Percentiles rank a stretch among this genome's conserved stretches.
These are phyloP conservation scores for Electrona antarctica DNA, from an alignment of 2,113 vertebrate species.

Conservation along the genomic window DNA sequence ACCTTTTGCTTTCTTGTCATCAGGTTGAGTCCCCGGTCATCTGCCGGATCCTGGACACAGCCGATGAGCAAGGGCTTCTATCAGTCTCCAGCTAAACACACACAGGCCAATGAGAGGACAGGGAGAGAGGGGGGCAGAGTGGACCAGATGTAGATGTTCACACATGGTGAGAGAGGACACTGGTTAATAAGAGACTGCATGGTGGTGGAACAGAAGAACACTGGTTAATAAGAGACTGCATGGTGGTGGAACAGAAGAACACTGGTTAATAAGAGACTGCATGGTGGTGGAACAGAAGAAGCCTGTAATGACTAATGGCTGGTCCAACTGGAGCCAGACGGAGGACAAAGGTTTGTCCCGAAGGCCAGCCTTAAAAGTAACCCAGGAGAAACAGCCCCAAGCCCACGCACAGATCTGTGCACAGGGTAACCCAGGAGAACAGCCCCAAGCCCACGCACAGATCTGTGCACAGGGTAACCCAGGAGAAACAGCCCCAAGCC, in stretches of 20 bases:
- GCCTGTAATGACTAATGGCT: conserved; percentile 31
- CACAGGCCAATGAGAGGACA: conserved; percentile 7
- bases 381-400: conserved; percentile 1
- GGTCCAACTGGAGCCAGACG: conserved; percentile 22
- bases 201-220: conserved; percentile 11
- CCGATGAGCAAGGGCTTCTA: conserved; percentile 94
- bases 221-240: conserved; percentile 11
- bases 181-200: conserved; percentile 12
- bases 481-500: background rate
- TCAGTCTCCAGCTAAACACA: conserved; percentile 85
- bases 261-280: conserved; percentile 12
- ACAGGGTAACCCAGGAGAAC: conserved; percentile 1
- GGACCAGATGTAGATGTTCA: background rate
- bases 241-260: conserved; percentile 11
- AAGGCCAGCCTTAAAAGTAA: conserved; percentile 38
- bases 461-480: conserved; percentile 5
- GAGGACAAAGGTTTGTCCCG: conserved; percentile 24
- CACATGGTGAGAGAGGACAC: conserved; percentile 11
- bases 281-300: conserved; percentile 16
- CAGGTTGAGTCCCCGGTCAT: conserved; percentile 98
- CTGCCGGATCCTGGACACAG: conserved; percentile 95
- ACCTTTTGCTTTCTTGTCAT: background rate
- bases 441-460: background rate
- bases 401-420: background rate
- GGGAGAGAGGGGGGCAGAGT: background rate